Evolutionary conservation across 2,113 vertebrate species (phyloP), one percentile per base, ranked within the genome.

Genomic region (Nestor notabilis): DNA sequence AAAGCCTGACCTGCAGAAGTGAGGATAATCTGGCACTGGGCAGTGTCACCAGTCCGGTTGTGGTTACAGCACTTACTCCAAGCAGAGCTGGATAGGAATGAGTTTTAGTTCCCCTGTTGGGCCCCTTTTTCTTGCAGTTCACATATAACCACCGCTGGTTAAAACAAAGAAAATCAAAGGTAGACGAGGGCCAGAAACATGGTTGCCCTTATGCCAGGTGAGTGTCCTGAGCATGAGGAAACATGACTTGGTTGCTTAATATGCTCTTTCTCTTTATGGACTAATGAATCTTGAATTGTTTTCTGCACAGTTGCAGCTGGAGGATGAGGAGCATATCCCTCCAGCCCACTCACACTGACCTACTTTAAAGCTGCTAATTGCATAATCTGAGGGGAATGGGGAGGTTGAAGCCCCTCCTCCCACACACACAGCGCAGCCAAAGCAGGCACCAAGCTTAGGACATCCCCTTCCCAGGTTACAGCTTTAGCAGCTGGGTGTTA

Each of bases 291-390:
- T 88, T 35, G 66, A 79, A 83, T 25, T 66, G 58, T 49, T 69
- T 76, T 81, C 75, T 74, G 76, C 77, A 75, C 64, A 68, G 47
- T 55, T 92, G 83, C 87, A 95, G 83, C 94, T 4, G 43, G 72
- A 89, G 77, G 46, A 68, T 17, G 77, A 91, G 64, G 65, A 89
- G n/a, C 16, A 2, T 63, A 53, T 90, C 69, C 46, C 64, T 96
- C 68, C 89, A 90, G 60, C 94, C 87, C 72, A 92, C 83, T 91
- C 77, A 68, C 24, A 11, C 33, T 91, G 83, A 89, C 80, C 91
- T 94, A 89, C 47, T 95, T 95, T 55, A 75, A 77, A 75, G 80
- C 35, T 95, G 60, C 35, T 95, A 68, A 75, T 58, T 91, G 55
- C 64, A 78, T 39, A 49, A 70, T 35, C 55, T 35, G 46, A 2